Percentiles rank a stretch among this genome's conserved stretches.
Conservation (phyloP, 2,113 vertebrate species). For the Zapus hudsonius region DNA sequence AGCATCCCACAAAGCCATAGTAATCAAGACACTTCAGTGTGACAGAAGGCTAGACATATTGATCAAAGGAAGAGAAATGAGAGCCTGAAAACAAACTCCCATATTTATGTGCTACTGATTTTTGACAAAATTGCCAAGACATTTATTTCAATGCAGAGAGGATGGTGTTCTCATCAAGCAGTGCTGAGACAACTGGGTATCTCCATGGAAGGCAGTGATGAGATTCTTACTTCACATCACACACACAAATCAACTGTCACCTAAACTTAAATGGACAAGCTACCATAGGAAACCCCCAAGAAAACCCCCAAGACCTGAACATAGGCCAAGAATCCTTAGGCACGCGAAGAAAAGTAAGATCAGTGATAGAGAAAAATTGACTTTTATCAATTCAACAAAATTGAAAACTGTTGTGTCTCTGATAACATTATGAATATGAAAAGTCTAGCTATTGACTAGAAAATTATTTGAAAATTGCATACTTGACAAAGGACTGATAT, state of each 20-base stretch:
- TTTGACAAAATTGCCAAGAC: background rate
- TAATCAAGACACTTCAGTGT: background rate
- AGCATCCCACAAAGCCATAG: background rate
- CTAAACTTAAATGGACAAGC: background rate
- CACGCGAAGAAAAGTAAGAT: background rate
- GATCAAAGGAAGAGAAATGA: slow-evolving; percentile 1
- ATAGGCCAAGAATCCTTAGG: slow-evolving; percentile 1
- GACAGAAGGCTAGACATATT: background rate
- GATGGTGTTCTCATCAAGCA: background rate
- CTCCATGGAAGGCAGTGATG: background rate
- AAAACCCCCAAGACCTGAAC: background rate
- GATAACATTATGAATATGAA: background rate
- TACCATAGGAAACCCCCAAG: background rate
- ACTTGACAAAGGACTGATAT: too few relatives aligned
- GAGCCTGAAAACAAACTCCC: background rate
- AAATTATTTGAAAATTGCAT: background rate
- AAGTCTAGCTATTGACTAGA: background rate
- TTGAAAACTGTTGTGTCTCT: background rate
- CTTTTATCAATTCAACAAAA: slow-evolving; percentile 26
- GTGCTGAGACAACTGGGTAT: background rate
- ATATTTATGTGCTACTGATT: background rate
- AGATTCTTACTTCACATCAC: background rate
- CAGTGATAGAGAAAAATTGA: background rate
- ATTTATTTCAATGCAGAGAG: background rate
- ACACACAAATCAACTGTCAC: background rate